These are phyloP conservation scores for Noctuana brunneofusca DNA, from an alignment of 2,888 invertebrate genomes.

Conservation along the genomic window DNA sequence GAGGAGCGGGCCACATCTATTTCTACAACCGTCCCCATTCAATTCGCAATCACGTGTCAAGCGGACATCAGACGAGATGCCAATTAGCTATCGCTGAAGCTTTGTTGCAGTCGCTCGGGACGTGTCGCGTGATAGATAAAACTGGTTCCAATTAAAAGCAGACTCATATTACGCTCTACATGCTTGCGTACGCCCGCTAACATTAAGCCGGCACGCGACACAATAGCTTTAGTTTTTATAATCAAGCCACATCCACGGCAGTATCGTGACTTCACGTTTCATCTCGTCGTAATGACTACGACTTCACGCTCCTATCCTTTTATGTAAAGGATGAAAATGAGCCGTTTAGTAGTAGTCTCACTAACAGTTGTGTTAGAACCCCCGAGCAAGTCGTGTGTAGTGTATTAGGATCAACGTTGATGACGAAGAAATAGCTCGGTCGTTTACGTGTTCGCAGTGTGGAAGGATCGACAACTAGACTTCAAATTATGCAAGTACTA, in stretches of 20 bases:
- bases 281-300: slow-evolving; percentile 44
- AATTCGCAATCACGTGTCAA: slow-evolving; percentile 43
- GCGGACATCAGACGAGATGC: slow-evolving; percentile 47
- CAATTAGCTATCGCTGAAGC: slow-evolving; percentile 36
- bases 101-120: slow-evolving; percentile 40
- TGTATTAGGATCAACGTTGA: slow-evolving; percentile 53
- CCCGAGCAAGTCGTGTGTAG: slow-evolving; percentile 57
- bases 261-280: slow-evolving; percentile 41
- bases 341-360: slow-evolving; percentile 52
- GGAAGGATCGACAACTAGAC: slow-evolving; percentile 45
- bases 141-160: slow-evolving; percentile 66
- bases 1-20: slow-evolving; percentile 25
- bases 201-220: slow-evolving; percentile 57
- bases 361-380: slow-evolving; percentile 50
- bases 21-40: slow-evolving; percentile 33
- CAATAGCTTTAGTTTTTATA: slow-evolving; percentile 56
- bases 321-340: slow-evolving; percentile 47
- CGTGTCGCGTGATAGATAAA: slow-evolving; percentile 62
- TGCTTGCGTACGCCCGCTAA: slow-evolving; percentile 42
- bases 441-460: slow-evolving; percentile 46
- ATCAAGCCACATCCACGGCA: slow-evolving; percentile 43
- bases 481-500: slow-evolving; percentile 46
- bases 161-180: slow-evolving; percentile 60
- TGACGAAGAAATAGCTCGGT: slow-evolving; percentile 53
- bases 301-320: slow-evolving; percentile 46